These are phyloP conservation scores for Macheiramphus alcinus DNA, from an alignment of 2,113 vertebrate species.

Conservation along the genomic window DNA sequence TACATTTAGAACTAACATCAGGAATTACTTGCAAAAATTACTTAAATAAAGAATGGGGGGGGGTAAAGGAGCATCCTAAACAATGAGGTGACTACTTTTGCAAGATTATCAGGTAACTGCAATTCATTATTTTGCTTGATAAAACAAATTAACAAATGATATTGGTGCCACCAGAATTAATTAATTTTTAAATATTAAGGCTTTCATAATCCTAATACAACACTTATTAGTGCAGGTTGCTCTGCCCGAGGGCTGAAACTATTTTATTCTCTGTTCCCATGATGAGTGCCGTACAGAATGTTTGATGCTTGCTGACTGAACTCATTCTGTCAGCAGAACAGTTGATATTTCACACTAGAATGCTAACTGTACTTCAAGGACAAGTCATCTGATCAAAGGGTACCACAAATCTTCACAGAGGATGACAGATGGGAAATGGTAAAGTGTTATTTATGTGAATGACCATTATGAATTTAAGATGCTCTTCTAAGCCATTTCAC, in stretches of 20 bases:
- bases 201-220: not conserved
- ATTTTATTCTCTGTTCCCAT: not conserved
- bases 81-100: not conserved
- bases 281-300: not conserved
- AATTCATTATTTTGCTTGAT: not conserved
- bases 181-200: not conserved
- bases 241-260: not conserved
- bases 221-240: not conserved
- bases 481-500: slow-evolving; percentile 41
- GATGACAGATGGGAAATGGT: slow-evolving; percentile 54
- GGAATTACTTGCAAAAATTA: not conserved
- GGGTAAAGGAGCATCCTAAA: not conserved
- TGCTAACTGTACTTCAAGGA: slow-evolving; percentile 66
- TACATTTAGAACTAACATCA: not conserved
- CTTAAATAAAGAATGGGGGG: not conserved
- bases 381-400: slow-evolving; percentile 59
- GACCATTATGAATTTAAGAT: slow-evolving; percentile 56
- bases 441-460: slow-evolving; percentile 55
- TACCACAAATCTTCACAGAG: slow-evolving; percentile 55
- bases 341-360: slow-evolving; percentile 49
- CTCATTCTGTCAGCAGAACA: slow-evolving; percentile 52
- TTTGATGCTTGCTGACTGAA: slow-evolving; percentile 40
- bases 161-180: slow-evolving; percentile 9
- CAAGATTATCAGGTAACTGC: not conserved
- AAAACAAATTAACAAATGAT: slow-evolving; percentile 1